A percentile compares a stretch with the other conserved stretches of the same genome.
phyloP scores from a whole-genome alignment of 2,113 vertebrate genomes.

The Gobius niger region DNA sequence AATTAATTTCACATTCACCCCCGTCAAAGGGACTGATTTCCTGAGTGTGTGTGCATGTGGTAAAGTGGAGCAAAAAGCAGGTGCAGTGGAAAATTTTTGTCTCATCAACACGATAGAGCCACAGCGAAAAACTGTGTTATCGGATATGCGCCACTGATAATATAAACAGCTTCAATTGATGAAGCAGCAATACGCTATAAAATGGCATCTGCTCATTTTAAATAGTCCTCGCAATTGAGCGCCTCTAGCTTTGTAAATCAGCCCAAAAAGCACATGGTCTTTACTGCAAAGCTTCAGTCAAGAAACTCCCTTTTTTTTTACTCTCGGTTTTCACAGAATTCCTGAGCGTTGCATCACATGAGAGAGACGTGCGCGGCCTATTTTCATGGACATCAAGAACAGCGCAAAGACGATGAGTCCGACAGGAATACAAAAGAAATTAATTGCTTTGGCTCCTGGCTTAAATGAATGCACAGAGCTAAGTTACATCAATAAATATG shows the following conservation, averaged over 20 bases:
- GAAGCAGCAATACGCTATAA: no score
- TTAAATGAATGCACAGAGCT: neutral
- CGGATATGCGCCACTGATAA: no score
- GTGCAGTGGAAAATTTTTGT: no score
- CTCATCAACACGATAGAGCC: no score
- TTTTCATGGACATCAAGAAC: conserved; percentile 9
- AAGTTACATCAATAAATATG: conserved; percentile 1
- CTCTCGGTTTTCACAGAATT: conserved; percentile 3
- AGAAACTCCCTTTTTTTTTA: conserved; percentile 2
- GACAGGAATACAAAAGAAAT: neutral
- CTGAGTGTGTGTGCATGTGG: no score
- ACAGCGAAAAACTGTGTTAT: no score
- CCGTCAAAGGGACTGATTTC: no score
- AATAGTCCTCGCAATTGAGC: neutral
- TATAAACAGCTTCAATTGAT: no score
- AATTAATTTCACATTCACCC: no score
- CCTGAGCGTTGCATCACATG: conserved; percentile 8
- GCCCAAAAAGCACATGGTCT: neutral
- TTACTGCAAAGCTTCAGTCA: neutral
- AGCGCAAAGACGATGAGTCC: neutral
- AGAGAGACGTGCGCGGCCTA: neutral
- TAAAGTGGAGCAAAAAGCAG: no score
- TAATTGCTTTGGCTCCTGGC: neutral
- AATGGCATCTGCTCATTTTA: no score
- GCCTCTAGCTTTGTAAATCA: neutral